Evolutionary conservation across 2,113 vertebrate genomes (phyloP), one percentile per base, ranked within the genome.

Genomic region (Thermophis baileyi): DNA sequence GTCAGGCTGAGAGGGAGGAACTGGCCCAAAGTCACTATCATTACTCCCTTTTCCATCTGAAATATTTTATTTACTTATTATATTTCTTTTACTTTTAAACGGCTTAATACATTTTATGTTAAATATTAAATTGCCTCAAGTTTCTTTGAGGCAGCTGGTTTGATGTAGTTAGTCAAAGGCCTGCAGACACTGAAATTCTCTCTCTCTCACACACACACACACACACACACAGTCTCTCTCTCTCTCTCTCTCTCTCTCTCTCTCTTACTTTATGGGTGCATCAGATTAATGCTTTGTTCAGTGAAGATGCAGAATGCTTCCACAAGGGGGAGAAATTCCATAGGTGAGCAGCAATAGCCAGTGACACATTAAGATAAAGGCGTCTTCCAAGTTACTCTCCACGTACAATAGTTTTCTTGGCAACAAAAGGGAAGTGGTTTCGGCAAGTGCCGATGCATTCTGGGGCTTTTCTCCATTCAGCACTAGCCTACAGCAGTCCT

Each of bases 261-360:
- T 25, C 24, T 11, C 55, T 3, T 1, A 87, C 87, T 35, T 27
- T 24, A 11, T 27, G 5, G n/a, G n/a, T 63, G 22, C 46, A 27
- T 27, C 6, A 24, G 16, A 8, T 8, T 12, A 40, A 40, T 3
- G 6, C n/a, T 63, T 63, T 60, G 35, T 35, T 81, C 16, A n/a
- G 14, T 8, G 85, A 24, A 88, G 47, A 69, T 50, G 60, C 10
- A 54, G n/a, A 40, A 35, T 11, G 24, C 85, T 54, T 14, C 91
- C 91, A 54, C 91, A 30, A 92, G 91, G 47, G 91, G 91, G 91
- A 46, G 87, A 22, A 12, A 7, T 46, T n/a, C 49, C n/a, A 92
- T 7, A 10, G 63, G 85, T 51, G 50, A 92, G 25, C 20, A 49
- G 46, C 35, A 49, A 50, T 24, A 50, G 10, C 20, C 35, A 47